Evolutionary conservation across 2,797 vertebrate genomes (phyloP), one percentile per base, ranked within the genome.

Genomic region (Rhadinocentrus ornatus): DNA sequence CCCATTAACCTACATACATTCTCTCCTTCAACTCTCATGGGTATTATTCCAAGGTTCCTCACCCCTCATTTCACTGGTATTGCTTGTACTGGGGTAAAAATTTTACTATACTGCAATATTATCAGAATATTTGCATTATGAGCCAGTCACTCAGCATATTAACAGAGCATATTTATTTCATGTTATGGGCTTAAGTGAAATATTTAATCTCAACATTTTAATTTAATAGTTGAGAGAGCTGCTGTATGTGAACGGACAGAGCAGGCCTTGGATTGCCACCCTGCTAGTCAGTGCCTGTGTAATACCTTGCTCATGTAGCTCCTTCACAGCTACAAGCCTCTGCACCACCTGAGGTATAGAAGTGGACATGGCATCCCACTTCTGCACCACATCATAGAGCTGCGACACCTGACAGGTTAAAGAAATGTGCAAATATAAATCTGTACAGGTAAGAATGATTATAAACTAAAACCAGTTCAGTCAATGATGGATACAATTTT

Each of bases 221-320:
- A 34, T 57, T 32, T 60, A 1, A 13, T 22, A 2, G 63, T 20
- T 64, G 26, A 15, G 1, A 31, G 50, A 18, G 10, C 35, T 2
- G 35, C 11, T 50, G 31, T 16, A 34, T 35, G 39, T 16, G 32
- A 65, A 12, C 20, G 55, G 58, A 54, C 12, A 26, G 26, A 16
- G 48, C 1, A 5, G 11, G 34, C 58, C 20, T 32, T 32, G 10
- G 20, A 22, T 5, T 24, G n/a, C 4, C 15, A 20, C 8, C 31
- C 13, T 16, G 48, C 57, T 61, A 62, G 44, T 32, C 22, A 35
- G 44, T 41, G 66, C 20, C 32, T 2, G 24, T 10, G 56, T 1
- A 46, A 76, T 89, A 98, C 97, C 97, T 95, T 98, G 96, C 71
- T 98, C 97, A 2, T 98, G 97, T 77, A 98, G 85, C 78, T 97